A percentile compares a stretch with the other conserved stretches of the same genome.
phyloP scores from a whole-genome alignment of 1,140 invertebrate genomes.

The Drosophila repleta region DNA sequence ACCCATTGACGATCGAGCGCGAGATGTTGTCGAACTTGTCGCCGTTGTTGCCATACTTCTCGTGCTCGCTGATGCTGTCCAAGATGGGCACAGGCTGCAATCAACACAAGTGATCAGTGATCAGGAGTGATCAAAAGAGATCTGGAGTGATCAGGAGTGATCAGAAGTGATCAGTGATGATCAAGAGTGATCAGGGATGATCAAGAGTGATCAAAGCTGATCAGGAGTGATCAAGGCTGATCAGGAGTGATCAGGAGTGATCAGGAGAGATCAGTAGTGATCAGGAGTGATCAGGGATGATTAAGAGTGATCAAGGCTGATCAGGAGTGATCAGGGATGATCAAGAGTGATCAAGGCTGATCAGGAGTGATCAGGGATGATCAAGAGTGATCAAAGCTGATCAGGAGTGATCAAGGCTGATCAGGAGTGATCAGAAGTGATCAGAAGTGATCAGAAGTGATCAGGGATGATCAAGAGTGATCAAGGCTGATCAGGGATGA shows the following conservation, averaged over 20 bases:
- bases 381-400: background rate
- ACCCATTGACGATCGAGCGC: conserved; percentile 85
- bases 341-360: conserved; percentile 10
- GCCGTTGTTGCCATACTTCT: conserved; percentile 87
- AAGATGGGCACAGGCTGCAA: conserved; percentile 85
- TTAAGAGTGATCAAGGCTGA: background rate
- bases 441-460: background rate
- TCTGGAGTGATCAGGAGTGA: too few species aligned
- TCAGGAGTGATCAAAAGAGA: conserved; percentile 1
- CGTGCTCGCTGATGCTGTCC: conserved; percentile 85
- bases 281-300: background rate
- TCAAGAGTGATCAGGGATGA: background rate
- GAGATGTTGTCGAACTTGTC: conserved; percentile 85
- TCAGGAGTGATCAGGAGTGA: background rate
- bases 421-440: background rate
- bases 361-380: background rate
- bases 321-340: background rate
- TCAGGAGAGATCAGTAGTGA: background rate
- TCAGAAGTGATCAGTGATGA: background rate
- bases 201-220: background rate
- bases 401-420: background rate
- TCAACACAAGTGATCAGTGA: background rate
- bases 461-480: background rate
- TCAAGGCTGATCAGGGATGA: background rate
- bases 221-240: background rate